Evolutionary conservation across 2,888 invertebrate genomes (phyloP).

Genomic region (Microchrysa polita): DNA sequence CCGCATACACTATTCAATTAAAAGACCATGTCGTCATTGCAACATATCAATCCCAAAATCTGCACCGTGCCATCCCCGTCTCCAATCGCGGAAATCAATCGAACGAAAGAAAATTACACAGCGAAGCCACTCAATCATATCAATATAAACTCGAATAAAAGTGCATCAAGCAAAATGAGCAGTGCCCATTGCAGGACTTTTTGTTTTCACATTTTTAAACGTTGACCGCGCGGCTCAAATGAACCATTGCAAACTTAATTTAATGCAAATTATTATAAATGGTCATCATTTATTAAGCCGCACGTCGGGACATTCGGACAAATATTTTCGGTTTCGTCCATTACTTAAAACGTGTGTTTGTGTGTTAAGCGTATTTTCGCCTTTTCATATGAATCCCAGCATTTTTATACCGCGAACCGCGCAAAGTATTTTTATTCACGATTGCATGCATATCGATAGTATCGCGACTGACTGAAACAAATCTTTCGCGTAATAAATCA

Average conservation of each 20-base stretch:
- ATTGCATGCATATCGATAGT: constrained; percentile 26
- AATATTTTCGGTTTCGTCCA: constrained; percentile 26
- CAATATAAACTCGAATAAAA: too few species aligned
- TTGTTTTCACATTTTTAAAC: constrained; percentile 31
- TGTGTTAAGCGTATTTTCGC: too few species aligned
- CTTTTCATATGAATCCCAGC: too few species aligned
- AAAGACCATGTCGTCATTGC: too few species aligned
- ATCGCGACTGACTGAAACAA: constrained; percentile 35
- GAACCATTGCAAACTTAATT: constrained; percentile 36
- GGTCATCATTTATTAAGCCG: constrained; percentile 29
- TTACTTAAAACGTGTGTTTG: background rate
- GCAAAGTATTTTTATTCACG: too few species aligned
- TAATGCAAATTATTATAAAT: constrained; percentile 42
- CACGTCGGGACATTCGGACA: constrained; percentile 22
- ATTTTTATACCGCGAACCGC: too few species aligned
- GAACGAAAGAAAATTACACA: constrained; percentile 25
- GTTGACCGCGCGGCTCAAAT: constrained; percentile 6
- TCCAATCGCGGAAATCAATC: constrained; percentile 30
- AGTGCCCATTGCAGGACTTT: too few species aligned
- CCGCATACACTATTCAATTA: constrained; percentile 13
- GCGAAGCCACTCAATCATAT: constrained; percentile 28
- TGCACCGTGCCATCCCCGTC: background rate
- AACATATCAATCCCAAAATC: background rate
- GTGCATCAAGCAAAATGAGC: constrained; percentile 12
- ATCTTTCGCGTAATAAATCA: constrained; percentile 40